These are phyloP conservation scores for Hoplodrina ambigua DNA, from an alignment of 2,888 invertebrate species.

Conservation along the genomic window DNA sequence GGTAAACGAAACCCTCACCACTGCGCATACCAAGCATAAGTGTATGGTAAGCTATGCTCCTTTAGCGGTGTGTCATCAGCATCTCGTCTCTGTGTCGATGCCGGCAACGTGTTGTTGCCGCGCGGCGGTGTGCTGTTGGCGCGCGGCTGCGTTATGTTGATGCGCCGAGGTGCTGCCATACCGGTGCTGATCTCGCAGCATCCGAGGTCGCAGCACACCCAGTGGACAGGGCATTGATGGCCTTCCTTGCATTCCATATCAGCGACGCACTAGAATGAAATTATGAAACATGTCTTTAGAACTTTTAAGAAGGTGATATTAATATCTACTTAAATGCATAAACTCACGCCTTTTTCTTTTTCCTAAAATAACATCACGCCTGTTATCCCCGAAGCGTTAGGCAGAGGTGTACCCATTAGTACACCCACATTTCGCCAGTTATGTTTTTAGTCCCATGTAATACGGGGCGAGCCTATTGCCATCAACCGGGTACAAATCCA, in stretches of 20 bases:
- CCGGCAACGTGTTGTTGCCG: constrained; percentile 66
- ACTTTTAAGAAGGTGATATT: no score
- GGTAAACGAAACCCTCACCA: constrained; percentile 70
- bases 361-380: no score
- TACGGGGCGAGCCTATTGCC: no score
- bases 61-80: constrained; percentile 70
- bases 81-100: constrained; percentile 75
- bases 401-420: no score
- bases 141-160: constrained; percentile 79
- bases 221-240: constrained; percentile 93
- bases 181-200: constrained; percentile 90
- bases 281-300: no score
- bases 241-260: constrained; percentile 90
- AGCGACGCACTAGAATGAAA: constrained; percentile 81
- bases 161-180: constrained; percentile 80
- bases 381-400: no score
- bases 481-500: no score
- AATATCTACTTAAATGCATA: no score
- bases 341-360: no score
- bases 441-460: no score
- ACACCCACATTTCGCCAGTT: no score
- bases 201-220: constrained; percentile 94
- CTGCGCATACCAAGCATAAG: constrained; percentile 82
- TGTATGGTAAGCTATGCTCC: constrained; percentile 65
- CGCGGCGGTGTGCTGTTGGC: constrained; percentile 67